Evolutionary conservation across 2,113 vertebrate species (phyloP).

Genomic region (Mystacornis crossleyi): DNA sequence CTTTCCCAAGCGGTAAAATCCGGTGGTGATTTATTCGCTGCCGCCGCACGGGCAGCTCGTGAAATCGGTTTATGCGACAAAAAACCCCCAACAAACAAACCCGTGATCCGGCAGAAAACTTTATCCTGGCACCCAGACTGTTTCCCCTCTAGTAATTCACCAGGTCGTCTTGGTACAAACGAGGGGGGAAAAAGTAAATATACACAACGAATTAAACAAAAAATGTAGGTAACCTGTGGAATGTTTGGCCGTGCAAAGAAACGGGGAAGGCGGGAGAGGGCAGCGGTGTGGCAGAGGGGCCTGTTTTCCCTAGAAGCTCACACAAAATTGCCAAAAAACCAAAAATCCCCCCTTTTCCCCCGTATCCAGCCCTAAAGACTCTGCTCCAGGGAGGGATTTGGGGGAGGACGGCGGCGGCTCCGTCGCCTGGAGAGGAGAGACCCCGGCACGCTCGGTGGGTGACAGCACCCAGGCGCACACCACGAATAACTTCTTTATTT

Average conservation of each 20-base stretch:
- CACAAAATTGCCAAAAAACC: not conserved
- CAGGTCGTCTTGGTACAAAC: not conserved
- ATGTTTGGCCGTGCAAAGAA: not conserved
- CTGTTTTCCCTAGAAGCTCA: not conserved
- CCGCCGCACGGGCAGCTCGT: not conserved
- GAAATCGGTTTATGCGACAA: not conserved
- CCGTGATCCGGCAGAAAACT: not conserved
- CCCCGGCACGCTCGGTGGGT: not conserved
- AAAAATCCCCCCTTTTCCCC: no score
- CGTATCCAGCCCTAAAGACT: not conserved
- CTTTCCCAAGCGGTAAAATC: not conserved
- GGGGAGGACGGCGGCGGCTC: not conserved
- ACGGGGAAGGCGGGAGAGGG: not conserved
- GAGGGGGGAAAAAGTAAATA: rapidly evolving
- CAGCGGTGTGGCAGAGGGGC: not conserved
- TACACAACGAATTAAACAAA: not conserved
- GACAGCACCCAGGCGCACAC: not conserved
- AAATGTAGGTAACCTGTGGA: rapidly evolving
- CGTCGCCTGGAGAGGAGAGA: not conserved
- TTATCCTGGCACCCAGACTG: not conserved
- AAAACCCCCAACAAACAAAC: not conserved
- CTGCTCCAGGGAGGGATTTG: not conserved
- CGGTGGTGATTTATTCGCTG: not conserved
- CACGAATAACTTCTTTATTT: not conserved
- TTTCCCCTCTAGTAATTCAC: not conserved